Conservation (phyloP, 2,797 vertebrate genomes). For the Telmatherina bonti region DNA sequence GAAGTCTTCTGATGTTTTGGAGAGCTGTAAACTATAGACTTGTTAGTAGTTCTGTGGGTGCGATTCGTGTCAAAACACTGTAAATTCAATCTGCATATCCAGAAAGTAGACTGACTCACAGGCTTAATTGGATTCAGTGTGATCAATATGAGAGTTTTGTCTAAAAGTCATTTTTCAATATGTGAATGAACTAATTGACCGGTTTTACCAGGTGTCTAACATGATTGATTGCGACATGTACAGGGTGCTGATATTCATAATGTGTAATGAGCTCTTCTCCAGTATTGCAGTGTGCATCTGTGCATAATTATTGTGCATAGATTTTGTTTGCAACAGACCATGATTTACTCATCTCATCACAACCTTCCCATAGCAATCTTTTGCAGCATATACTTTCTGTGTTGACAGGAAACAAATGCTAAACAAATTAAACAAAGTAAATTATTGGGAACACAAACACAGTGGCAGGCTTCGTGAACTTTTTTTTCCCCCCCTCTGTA, state of each 20-base stretch:
- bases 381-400: not conserved
- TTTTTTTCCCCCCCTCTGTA: not conserved
- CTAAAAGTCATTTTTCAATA: not conserved
- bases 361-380: not conserved
- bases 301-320: constrained; percentile 10
- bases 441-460: not conserved
- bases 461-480: not conserved
- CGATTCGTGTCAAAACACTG: not conserved
- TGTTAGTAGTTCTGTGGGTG: constrained; percentile 2
- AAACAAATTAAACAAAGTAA: not conserved
- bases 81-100: not conserved
- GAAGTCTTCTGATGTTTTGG: not conserved
- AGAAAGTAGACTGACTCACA: not conserved
- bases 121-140: not conserved
- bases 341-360: not conserved
- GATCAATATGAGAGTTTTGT: not conserved
- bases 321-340: not conserved
- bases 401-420: not conserved
- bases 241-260: constrained; percentile 2
- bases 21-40: not conserved
- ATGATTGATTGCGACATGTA: not conserved
- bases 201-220: constrained; percentile 4
- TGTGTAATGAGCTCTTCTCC: not conserved
- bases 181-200: constrained; percentile 1
- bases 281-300: not conserved